phyloP scores from a whole-genome alignment of 2,888 invertebrate species.

The Auanema sp. region DNA sequence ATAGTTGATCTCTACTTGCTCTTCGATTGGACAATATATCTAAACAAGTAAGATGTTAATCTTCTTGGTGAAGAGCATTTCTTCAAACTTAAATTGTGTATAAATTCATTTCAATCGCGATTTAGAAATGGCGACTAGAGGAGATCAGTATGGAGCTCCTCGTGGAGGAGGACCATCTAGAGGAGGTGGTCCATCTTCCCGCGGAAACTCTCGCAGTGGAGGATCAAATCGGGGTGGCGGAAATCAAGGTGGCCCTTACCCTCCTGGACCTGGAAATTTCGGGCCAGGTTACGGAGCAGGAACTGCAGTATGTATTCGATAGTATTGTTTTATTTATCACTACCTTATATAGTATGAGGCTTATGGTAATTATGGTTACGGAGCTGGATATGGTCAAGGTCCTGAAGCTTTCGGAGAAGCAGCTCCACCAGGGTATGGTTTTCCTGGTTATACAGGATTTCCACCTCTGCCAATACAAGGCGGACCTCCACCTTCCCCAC shows the following conservation, averaged over 20 bases:
- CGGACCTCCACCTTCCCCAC: slow-evolving; percentile 29
- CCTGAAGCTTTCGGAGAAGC: slow-evolving; percentile 17
- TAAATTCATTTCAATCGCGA: no score
- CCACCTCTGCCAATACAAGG: slow-evolving; percentile 1
- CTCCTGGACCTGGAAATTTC: slow-evolving; percentile 6
- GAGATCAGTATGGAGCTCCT: slow-evolving; percentile 7
- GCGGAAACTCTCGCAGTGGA: slow-evolving; percentile 19
- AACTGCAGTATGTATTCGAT: not conserved
- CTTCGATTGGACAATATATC: no score
- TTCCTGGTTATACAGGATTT: slow-evolving; percentile 6
- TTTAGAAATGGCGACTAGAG: not conserved
- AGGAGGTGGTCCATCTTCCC: slow-evolving; percentile 19
- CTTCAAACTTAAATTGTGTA: no score
- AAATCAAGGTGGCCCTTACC: slow-evolving; percentile 13
- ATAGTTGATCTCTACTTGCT: no score
- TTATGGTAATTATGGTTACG: slow-evolving; percentile 22
- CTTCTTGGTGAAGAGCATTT: no score
- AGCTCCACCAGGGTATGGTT: slow-evolving; percentile 12
- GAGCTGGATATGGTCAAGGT: slow-evolving; percentile 14
- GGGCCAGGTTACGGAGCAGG: not conserved
- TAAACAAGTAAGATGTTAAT: no score
- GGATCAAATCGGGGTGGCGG: slow-evolving; percentile 13
- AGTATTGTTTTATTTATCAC: not conserved
- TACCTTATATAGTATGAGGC: not conserved
- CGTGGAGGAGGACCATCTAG: slow-evolving; percentile 15